A percentile compares a stretch with the other conserved stretches of the same genome.
These are phyloP conservation scores for Drosophila tsacasi DNA, from an alignment of 1,140 invertebrate genomes.

Conservation along the genomic window DNA sequence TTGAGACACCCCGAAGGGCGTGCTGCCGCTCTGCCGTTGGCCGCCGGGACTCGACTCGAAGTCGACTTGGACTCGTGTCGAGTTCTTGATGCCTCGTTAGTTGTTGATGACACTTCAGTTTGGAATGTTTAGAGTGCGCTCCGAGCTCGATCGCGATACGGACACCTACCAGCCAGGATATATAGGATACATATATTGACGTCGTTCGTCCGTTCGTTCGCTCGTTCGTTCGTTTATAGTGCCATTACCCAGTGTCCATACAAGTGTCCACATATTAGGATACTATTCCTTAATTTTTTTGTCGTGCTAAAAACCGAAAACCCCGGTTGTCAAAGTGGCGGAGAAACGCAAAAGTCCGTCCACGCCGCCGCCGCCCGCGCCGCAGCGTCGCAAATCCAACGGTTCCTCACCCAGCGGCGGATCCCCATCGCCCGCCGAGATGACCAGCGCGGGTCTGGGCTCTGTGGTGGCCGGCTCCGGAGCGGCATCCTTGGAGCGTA, in stretches of 20 bases:
- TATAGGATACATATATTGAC: background rate
- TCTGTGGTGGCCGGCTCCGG: slow-evolving; percentile 15
- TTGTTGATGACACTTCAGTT: slow-evolving; percentile 85
- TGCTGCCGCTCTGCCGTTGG: slow-evolving; percentile 79
- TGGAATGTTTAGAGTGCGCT: slow-evolving; percentile 83
- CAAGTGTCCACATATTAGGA: slow-evolving; percentile 1
- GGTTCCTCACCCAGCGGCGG: slow-evolving; percentile 15
- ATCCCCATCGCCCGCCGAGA: slow-evolving; percentile 32
- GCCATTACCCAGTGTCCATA: background rate
- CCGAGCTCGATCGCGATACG: slow-evolving; percentile 19
- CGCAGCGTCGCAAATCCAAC: slow-evolving; percentile 68
- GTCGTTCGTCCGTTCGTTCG: background rate
- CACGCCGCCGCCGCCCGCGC: slow-evolving; percentile 65
- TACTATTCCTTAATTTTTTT: slow-evolving; percentile 23
- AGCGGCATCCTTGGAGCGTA: slow-evolving; percentile 46
- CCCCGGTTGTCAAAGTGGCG: slow-evolving; percentile 75
- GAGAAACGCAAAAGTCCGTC: slow-evolving; percentile 82
- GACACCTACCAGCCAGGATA: slow-evolving; percentile 6
- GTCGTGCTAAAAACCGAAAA: slow-evolving; percentile 20
- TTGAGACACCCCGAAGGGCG: slow-evolving; percentile 37
- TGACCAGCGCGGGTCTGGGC: slow-evolving; percentile 50
- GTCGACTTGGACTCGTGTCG: slow-evolving; percentile 79
- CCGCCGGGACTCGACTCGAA: slow-evolving; percentile 17
- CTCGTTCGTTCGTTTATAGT: background rate
- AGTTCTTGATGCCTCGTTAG: slow-evolving; percentile 85